Evolutionary conservation across 2,888 invertebrate genomes (phyloP).

Genomic region (Eumerus sabulonum): DNA sequence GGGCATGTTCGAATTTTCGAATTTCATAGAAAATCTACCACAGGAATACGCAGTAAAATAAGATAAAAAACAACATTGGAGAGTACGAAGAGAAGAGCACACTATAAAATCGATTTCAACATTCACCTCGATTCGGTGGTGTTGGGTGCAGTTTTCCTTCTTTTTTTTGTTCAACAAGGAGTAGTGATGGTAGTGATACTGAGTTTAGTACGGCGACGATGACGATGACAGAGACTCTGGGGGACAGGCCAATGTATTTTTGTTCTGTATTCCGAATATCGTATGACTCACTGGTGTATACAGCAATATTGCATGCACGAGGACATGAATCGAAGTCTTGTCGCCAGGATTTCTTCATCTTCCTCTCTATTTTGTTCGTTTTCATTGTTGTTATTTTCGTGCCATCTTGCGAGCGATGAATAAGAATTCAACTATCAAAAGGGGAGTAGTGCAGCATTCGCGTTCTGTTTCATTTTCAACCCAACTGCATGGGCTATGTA

Average conservation of each 20-base stretch:
- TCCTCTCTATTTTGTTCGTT: neutral
- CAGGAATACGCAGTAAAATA: constrained; percentile 58
- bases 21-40: constrained; percentile 36
- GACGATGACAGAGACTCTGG: constrained; percentile 23
- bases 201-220: constrained; percentile 13
- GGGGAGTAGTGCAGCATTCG: neutral
- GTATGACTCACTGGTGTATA: constrained; percentile 55
- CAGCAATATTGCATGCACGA: constrained; percentile 47
- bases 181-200: too few relatives aligned
- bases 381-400: neutral
- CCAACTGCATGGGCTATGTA: constrained; percentile 27
- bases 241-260: too few relatives aligned
- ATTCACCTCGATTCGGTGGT: constrained; percentile 50
- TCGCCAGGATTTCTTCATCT: constrained; percentile 64
- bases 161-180: constrained; percentile 27
- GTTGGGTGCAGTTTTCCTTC: constrained; percentile 53
- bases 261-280: constrained; percentile 28
- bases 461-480: constrained; percentile 28
- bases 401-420: constrained; percentile 15
- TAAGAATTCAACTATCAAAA: constrained; percentile 12
- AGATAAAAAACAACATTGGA: constrained; percentile 13
- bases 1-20: constrained; percentile 41
- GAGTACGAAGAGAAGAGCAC: constrained; percentile 9
- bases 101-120: constrained; percentile 59
- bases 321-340: constrained; percentile 57